Conservation (phyloP, 1,140 invertebrate genomes). For the Samia ricini region DNA sequence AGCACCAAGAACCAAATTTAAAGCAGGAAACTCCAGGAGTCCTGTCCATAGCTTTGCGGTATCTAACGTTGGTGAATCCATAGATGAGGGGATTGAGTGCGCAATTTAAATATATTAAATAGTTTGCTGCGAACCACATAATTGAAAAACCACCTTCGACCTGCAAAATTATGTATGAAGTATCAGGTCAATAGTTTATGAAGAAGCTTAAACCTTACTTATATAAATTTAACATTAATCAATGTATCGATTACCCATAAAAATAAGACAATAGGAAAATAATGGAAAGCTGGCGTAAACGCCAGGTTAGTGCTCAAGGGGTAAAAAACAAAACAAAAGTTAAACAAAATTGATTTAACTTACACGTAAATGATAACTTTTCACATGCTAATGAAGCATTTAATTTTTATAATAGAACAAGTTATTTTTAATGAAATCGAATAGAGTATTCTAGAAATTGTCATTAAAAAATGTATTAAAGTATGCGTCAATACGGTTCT, state of each 20-base stretch:
- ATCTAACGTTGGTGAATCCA: conserved; percentile 84
- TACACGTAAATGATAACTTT: not conserved
- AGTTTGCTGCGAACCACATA: conserved; percentile 83
- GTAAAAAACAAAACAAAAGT: no score
- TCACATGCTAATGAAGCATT: not conserved
- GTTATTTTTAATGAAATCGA: no score
- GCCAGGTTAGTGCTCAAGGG: no score
- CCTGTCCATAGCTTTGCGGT: conserved; percentile 79
- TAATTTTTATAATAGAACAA: not conserved
- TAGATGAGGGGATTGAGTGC: conserved; percentile 87
- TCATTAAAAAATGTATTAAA: no score
- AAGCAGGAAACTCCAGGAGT: conserved; percentile 69
- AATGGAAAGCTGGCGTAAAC: no score
- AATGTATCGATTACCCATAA: no score
- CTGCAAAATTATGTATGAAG: conserved; percentile 38
- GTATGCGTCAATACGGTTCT: no score
- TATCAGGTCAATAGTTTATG: not conserved
- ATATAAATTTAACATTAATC: no score
- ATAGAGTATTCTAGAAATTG: no score
- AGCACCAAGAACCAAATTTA: conserved; percentile 64
- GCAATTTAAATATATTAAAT: conserved; percentile 83
- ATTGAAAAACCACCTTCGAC: conserved; percentile 75
- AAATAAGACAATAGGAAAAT: no score
- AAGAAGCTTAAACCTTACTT: no score
- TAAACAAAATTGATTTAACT: not conserved